Percentiles rank a stretch among this genome's conserved stretches.
These are phyloP conservation scores for Poeciliopsis retropinna DNA, from an alignment of 2,113 vertebrate species.

Conservation along the genomic window DNA sequence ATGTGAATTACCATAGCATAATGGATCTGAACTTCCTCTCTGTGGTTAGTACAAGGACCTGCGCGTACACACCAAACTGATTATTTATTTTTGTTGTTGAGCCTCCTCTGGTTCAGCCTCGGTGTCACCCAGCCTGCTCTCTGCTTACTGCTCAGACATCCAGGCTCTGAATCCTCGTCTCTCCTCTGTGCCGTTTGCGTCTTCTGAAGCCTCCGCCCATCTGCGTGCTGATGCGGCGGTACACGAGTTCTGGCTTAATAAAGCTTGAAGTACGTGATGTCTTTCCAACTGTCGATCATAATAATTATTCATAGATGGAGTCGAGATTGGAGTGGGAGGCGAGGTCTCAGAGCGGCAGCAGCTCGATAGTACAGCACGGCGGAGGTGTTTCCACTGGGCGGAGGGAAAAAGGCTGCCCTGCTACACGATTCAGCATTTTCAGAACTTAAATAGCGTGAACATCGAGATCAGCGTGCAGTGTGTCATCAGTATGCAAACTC, in stretches of 20 bases:
- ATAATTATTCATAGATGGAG: conserved; percentile 76
- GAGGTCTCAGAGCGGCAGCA: conserved; percentile 61
- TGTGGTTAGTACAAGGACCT: conserved; percentile 31
- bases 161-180: conserved; percentile 32
- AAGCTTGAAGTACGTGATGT: conserved; percentile 77
- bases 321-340: conserved; percentile 71
- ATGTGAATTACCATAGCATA: conserved; percentile 48
- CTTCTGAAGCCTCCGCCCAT: conserved; percentile 40
- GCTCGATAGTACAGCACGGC: conserved; percentile 30
- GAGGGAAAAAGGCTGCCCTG: conserved; percentile 42
- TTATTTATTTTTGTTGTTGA: conserved; percentile 2
- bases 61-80: conserved; percentile 11
- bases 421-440: conserved; percentile 58
- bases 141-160: conserved; percentile 21
- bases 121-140: conserved; percentile 1
- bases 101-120: conserved; percentile 9
- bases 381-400: conserved; percentile 43
- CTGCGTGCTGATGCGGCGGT: conserved; percentile 65
- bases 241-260: conserved; percentile 69
- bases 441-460: conserved; percentile 26
- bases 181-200: conserved; percentile 54
- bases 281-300: conserved; percentile 74
- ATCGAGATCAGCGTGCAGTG: conserved; percentile 4
- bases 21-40: conserved; percentile 34
- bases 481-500: conserved; percentile 20